Base-by-base conservation (phyloP, 92 coral and sea anemone species). In the Actinostola sp. region DNA sequence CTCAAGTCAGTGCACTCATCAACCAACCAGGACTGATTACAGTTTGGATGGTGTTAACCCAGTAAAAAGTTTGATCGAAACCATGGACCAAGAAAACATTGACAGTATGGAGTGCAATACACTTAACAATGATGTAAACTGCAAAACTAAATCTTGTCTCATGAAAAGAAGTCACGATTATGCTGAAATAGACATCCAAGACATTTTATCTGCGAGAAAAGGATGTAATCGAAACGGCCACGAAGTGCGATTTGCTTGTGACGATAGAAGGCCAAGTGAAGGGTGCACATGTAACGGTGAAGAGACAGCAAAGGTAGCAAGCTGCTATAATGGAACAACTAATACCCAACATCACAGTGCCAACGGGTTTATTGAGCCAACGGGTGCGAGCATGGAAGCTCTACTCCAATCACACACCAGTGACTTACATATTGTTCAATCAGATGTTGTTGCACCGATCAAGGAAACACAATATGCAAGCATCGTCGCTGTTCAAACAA, bases 391-490 rank as follows among this genome's bases (percentile, higher is more conserved):
- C n/a, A n/a, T n/a, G n/a, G n/a, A 56, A 27, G 17, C 32, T 0
- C 25, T 13, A 15, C 11, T 5, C 20, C 45, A 61, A 34, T 11
- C 39, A 16, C 33, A 67, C 1, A 15, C 10, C 11, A 38, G 15
- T 50, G 61, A 51, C 27, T n/a, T 68, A 28, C 28, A 33, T 1
- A 50, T 68, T 39, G 48, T 68, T 14, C 50, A 68, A 68, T 51
- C 59, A 32, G 74, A 68, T 28, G 48, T 68, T 34, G 74, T 45
- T 28, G 17, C 45, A 24, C 74, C 74, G 20, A 68, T 62, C 1
- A 50, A 68, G n/a, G 74, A 68, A 51, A 62, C 74, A 24, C 74
- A 68, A 34, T 68, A 68, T 27, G 74, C 74, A 8, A 68, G 62
- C 34, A 68, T 68, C 7, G 74, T 68, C 2, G 62, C 43, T n/a